A percentile compares a stretch with the other conserved stretches of the same genome.
phyloP scores from a whole-genome alignment of 1,140 invertebrate genomes.

The Metopolophium dirhodum region DNA sequence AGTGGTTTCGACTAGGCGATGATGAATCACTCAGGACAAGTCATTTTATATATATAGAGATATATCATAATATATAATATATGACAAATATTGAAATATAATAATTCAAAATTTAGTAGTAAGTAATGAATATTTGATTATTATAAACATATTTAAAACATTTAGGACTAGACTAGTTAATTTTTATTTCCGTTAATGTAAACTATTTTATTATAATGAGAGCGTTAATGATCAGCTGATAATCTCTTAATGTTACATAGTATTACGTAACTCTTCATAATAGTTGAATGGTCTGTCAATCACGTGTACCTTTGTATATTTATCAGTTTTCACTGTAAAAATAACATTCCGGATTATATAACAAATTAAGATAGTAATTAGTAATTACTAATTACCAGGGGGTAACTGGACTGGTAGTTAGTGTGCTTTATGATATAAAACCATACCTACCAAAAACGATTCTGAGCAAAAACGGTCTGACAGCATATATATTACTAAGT shows the following conservation, averaged over 20 bases:
- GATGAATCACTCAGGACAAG: too few species aligned
- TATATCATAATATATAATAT: too few species aligned
- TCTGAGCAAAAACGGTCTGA: too few species aligned
- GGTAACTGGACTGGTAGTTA: too few species aligned
- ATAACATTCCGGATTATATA: neutral
- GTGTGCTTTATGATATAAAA: too few species aligned
- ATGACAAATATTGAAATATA: too few species aligned
- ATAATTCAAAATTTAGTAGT: neutral
- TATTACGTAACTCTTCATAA: neutral
- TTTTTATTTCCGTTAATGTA: neutral
- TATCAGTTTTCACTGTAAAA: neutral
- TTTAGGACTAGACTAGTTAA: neutral
- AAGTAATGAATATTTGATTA: neutral
- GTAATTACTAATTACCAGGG: neutral
- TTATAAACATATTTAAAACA: neutral
- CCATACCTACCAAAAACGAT: too few species aligned
- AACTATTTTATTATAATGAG: neutral
- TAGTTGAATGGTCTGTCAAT: neutral
- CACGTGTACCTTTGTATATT: constrained; percentile 19
- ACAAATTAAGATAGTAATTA: neutral
- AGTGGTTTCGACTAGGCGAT: too few species aligned
- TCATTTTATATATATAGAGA: too few species aligned
- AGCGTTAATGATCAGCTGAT: neutral
- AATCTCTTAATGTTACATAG: neutral
- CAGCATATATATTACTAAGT: too few species aligned